phyloP scores from a whole-genome alignment of 2,797 vertebrate genomes.

The Prunella strophiata region DNA sequence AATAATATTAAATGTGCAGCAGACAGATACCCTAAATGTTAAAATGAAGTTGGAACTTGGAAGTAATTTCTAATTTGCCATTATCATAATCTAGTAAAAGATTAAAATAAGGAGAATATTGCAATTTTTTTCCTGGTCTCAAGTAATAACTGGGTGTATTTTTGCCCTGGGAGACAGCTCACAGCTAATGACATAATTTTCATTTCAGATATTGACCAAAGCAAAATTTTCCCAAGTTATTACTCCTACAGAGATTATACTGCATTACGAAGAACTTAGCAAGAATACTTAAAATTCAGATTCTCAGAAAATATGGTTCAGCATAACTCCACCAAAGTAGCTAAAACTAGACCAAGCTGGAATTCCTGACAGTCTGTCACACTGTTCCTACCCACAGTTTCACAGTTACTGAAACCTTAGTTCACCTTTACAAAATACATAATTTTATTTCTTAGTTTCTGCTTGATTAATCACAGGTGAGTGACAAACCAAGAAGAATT shows the following conservation, averaged over 20 bases:
- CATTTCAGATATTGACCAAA: neutral
- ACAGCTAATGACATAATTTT: slow-evolving; percentile 4
- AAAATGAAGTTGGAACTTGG: neutral
- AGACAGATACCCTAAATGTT: slow-evolving; percentile 13
- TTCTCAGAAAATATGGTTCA: neutral
- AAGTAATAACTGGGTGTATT: neutral
- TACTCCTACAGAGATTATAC: neutral
- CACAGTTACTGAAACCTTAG: neutral
- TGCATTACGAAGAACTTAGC: neutral
- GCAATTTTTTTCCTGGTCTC: neutral
- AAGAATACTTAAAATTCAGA: neutral
- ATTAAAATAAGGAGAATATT: neutral
- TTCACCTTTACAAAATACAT: neutral
- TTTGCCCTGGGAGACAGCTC: neutral
- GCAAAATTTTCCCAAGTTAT: neutral
- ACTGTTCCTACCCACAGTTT: neutral
- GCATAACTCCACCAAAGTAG: neutral
- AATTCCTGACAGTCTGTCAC: neutral
- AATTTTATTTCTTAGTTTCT: neutral
- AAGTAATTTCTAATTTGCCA: slow-evolving; percentile 1
- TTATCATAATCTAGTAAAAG: neutral
- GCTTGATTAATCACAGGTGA: neutral
- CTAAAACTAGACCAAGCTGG: neutral
- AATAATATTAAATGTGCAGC: neutral
- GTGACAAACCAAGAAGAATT: neutral